phyloP scores from a whole-genome alignment of 2,113 vertebrate genomes.

The Periophthalmodon schlosseri region DNA sequence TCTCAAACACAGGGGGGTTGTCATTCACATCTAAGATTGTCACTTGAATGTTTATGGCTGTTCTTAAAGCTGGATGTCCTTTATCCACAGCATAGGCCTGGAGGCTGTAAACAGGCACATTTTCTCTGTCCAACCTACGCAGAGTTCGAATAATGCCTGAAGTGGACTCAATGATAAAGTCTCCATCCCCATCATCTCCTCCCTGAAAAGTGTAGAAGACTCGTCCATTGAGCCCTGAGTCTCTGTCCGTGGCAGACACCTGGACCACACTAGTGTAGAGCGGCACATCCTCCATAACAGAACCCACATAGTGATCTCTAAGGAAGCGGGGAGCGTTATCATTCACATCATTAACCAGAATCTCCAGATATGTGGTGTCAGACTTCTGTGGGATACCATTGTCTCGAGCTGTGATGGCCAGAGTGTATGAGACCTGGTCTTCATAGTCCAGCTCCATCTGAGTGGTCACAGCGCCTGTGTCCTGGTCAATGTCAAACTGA shows the following conservation, averaged over 20 bases:
- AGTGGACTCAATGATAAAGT: slow-evolving; percentile 95
- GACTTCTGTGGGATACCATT: slow-evolving; percentile 97
- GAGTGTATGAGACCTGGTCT: slow-evolving; percentile 94
- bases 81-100: slow-evolving; percentile 89
- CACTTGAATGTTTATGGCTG: slow-evolving; percentile 85
- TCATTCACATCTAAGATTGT: slow-evolving; percentile 92
- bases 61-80: slow-evolving; percentile 85
- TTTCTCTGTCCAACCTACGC: slow-evolving; percentile 91
- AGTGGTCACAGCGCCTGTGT: slow-evolving; percentile 90
- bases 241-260: slow-evolving; percentile 90
- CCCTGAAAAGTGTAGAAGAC: slow-evolving; percentile 96
- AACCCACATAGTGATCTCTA: slow-evolving; percentile 86
- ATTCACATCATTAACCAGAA: slow-evolving; percentile 92
- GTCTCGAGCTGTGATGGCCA: slow-evolving; percentile 93
- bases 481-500: slow-evolving; percentile 89
- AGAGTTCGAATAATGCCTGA: slow-evolving; percentile 91
- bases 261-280: slow-evolving; percentile 92
- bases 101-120: slow-evolving; percentile 84
- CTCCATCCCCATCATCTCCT: slow-evolving; percentile 89
- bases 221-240: slow-evolving; percentile 89
- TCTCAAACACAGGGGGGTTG: slow-evolving; percentile 92
- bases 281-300: slow-evolving; percentile 89
- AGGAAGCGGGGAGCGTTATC: slow-evolving; percentile 94
- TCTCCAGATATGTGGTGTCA: slow-evolving; percentile 96
- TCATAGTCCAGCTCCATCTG: slow-evolving; percentile 95